phyloP scores from a whole-genome alignment of 2,797 vertebrate genomes.

The Crypturellus tataupa region DNA sequence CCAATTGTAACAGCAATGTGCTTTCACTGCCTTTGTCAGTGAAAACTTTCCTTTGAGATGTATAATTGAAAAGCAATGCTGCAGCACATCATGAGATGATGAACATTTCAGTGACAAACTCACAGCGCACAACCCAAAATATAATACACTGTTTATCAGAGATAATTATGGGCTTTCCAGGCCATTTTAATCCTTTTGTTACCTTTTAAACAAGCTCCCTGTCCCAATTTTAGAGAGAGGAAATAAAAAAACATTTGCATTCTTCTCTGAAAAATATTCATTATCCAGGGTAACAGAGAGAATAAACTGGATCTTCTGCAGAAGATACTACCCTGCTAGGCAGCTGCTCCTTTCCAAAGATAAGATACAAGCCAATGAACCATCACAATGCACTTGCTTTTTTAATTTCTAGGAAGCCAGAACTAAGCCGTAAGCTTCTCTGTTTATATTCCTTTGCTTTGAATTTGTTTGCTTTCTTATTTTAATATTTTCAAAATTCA shows the following conservation, averaged over 20 bases:
- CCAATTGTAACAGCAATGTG: constrained; percentile 47
- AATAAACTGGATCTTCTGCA: constrained; percentile 38
- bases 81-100: constrained; percentile 52
- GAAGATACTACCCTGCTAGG: not conserved
- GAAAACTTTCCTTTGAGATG: constrained; percentile 73
- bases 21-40: constrained; percentile 72
- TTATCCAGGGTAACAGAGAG: constrained; percentile 45
- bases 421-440: constrained; percentile 27
- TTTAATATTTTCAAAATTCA: not conserved
- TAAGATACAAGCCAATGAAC: constrained; percentile 20
- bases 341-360: not conserved
- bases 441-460: not conserved
- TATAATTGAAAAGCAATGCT: constrained; percentile 79
- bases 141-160: constrained; percentile 74
- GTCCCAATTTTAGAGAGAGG: constrained; percentile 50
- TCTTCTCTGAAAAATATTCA: constrained; percentile 62
- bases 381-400: not conserved
- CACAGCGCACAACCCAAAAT: constrained; percentile 47
- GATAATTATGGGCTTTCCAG: constrained; percentile 77
- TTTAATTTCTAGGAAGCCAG: constrained; percentile 34
- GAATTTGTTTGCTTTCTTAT: not conserved
- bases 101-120: constrained; percentile 61
- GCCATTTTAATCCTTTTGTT: constrained; percentile 71
- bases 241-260: constrained; percentile 66
- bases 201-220: constrained; percentile 69